These are phyloP conservation scores for Steatocranus sp. DNA, from an alignment of 2,797 vertebrate genomes.

Conservation along the genomic window DNA sequence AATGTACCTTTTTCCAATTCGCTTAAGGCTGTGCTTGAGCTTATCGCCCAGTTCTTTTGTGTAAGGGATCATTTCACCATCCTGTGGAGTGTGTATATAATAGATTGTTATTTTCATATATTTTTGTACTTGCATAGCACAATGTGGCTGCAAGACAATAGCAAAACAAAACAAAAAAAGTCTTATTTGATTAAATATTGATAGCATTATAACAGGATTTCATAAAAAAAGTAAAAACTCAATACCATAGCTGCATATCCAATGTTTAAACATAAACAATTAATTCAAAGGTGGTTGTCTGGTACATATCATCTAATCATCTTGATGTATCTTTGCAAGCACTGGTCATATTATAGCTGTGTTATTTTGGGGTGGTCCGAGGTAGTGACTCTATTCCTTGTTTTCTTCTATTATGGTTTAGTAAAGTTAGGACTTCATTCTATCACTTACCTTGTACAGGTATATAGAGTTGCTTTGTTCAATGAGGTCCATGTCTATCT, in stretches of 20 bases:
- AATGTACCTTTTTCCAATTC: conserved; percentile 70
- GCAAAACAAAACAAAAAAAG: neutral
- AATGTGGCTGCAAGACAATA: neutral
- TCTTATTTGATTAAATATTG: neutral
- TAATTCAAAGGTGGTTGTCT: neutral
- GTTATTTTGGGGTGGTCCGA: neutral
- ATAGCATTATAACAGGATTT: neutral
- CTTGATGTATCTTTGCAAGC: neutral
- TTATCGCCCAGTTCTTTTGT: conserved; percentile 64
- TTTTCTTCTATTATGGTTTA: neutral
- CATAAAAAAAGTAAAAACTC: neutral
- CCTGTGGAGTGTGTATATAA: conserved; percentile 50
- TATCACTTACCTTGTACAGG: conserved; percentile 80
- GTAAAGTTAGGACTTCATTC: neutral
- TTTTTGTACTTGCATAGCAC: neutral
- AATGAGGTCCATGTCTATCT: conserved; percentile 82
- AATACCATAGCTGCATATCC: neutral
- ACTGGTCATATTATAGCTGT: neutral
- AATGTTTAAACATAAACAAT: neutral
- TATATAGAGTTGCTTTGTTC: conserved; percentile 75
- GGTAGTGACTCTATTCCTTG: neutral
- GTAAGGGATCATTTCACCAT: conserved; percentile 78
- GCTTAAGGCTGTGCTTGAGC: conserved; percentile 73
- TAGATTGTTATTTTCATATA: neutral
- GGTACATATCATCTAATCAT: neutral